These are phyloP conservation scores for Oreotrochilus melanogaster DNA, from an alignment of 2,113 vertebrate genomes.

Conservation along the genomic window DNA sequence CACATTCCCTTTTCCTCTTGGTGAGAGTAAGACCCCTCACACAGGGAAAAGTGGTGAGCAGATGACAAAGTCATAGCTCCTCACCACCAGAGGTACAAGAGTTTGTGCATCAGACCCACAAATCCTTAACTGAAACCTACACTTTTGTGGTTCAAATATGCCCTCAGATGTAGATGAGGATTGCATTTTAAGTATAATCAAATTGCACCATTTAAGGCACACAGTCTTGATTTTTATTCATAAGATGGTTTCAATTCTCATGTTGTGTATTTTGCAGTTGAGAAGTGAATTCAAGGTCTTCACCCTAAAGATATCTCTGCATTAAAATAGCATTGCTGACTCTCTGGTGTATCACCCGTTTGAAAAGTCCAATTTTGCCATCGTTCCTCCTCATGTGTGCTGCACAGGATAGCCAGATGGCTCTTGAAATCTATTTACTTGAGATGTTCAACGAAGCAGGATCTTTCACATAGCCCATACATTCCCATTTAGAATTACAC, in stretches of 20 bases:
- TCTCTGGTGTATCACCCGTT: neutral
- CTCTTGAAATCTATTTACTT: conserved; percentile 41
- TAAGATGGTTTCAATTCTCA: neutral
- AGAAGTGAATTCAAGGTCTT: neutral
- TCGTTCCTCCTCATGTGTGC: neutral
- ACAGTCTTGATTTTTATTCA: neutral
- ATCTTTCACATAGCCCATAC: neutral
- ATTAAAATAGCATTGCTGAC: conserved; percentile 7
- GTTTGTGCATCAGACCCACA: neutral
- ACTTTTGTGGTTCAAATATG: neutral
- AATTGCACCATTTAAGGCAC: neutral
- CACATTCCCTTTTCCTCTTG: fast-evolving
- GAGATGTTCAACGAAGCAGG: neutral
- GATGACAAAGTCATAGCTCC: neutral
- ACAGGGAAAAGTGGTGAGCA: neutral
- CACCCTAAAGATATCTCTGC: neutral
- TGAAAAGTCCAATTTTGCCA: conserved; percentile 21
- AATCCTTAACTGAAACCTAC: neutral
- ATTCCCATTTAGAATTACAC: neutral
- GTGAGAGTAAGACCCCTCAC: neutral
- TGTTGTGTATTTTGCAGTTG: neutral
- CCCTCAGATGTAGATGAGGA: neutral
- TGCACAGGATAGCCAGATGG: conserved; percentile 40
- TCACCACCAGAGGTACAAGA: neutral
- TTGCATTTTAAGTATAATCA: neutral